Base-by-base conservation (phyloP, 2,113 vertebrate genomes). In the Sisor rabdophorus region DNA sequence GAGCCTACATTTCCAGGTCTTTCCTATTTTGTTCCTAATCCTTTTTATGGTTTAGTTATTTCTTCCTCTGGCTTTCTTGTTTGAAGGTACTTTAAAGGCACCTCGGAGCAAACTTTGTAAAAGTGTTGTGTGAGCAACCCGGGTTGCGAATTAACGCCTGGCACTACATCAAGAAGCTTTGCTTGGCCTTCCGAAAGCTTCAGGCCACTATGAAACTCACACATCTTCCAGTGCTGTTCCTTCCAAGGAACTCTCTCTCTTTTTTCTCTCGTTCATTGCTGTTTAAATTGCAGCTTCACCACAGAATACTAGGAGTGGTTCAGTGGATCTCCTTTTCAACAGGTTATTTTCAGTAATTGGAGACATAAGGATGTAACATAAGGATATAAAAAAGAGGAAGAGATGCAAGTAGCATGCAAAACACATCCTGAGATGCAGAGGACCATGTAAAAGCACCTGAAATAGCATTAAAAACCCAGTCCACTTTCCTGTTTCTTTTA, bases 111-210 rank as follows among this genome's bases (percentile, higher is more conserved):
- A 20, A 63, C 30, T 54, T 75, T 32, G 20, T 54, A 63, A 36
- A 15, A 17, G 59, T 24, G 47, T 69, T 36, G 75, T 26, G 12
- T 61, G 13, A n/a, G 63, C 36, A 26, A 36, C 32, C 32, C 32
- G 32, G 32, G 32, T 36, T 36, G 32, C 32, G 8, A 44, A 55
- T 65, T 28, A 67, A 60, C 12, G 55, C 16, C 56, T 81, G 80
- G 76, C 50, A 1, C 58, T 71, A 59, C 30, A 81, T 81, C n/a
- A 81, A 75, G 70, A 50, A 32, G 56, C 64, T n/a, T 10, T 77
- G 61, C 71, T n/a, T n/a, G n/a, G 77, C 53, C 69, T 26, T 60
- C 19, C 36, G 48, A 59, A 71, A n/a, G n/a, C 17, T 78, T 19
- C 64, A 71, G 65, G 76, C 64, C 76, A 71, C 52, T 10, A 71